These are phyloP conservation scores for Drosophila ogumai DNA, from an alignment of 1,140 invertebrate genomes.

Conservation along the genomic window DNA sequence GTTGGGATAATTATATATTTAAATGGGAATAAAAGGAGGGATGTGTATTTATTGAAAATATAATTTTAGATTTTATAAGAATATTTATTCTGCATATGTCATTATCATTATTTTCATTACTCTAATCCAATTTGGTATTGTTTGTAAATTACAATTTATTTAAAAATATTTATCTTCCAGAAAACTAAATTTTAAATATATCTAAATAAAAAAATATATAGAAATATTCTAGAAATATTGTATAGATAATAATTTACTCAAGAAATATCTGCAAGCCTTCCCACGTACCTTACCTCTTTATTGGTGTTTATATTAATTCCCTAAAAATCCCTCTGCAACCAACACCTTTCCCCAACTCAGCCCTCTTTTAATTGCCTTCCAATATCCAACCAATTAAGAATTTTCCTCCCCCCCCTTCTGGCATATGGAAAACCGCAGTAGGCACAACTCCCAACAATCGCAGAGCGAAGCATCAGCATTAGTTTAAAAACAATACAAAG, in stretches of 20 bases:
- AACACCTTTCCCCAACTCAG: conserved; percentile 7
- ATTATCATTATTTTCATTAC: no score
- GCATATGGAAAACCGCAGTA: conserved; percentile 58
- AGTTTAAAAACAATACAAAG: conserved; percentile 72
- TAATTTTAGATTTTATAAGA: not conserved
- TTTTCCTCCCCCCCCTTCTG: not conserved
- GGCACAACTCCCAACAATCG: conserved; percentile 38
- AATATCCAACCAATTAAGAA: conserved; percentile 55
- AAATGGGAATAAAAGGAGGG: not conserved
- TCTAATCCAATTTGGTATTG: not conserved
- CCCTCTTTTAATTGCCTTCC: conserved; percentile 23
- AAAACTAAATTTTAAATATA: not conserved
- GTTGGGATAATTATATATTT: not conserved
- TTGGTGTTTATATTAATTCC: no score
- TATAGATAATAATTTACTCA: not conserved
- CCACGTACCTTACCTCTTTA: not conserved
- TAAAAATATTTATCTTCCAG: not conserved
- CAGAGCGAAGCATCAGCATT: conserved; percentile 63
- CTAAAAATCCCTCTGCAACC: not conserved
- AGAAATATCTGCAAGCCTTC: no score
- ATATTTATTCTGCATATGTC: no score
- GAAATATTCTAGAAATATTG: not conserved
- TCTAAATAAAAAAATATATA: no score
- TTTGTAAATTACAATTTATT: not conserved
- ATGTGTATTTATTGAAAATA: not conserved